Evolutionary conservation across 2,797 vertebrate species (phyloP).

Genomic region (Chiloscyllium punctatum): DNA sequence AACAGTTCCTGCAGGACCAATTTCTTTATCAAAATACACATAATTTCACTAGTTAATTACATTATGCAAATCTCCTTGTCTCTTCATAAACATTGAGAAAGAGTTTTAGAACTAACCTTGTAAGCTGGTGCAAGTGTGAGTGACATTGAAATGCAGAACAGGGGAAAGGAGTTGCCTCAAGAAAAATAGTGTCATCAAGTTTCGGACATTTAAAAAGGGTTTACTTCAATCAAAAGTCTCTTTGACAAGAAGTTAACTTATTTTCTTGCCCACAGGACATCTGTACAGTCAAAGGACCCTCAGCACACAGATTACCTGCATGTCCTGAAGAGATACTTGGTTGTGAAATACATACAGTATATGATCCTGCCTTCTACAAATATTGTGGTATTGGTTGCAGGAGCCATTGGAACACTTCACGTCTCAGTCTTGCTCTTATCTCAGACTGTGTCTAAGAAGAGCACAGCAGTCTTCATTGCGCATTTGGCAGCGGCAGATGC

Average conservation of each 20-base stretch:
- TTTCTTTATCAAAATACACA: no score
- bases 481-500: conserved; percentile 61
- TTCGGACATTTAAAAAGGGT: neutral
- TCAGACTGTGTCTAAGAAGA: conserved; percentile 62
- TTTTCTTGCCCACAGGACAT: neutral
- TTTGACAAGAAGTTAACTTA: neutral
- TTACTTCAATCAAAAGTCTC: neutral
- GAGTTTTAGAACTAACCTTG: neutral
- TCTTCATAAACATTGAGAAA: neutral
- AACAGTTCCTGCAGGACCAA: neutral
- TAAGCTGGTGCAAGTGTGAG: neutral
- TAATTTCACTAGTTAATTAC: no score
- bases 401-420: conserved; percentile 56
- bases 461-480: conserved; percentile 59
- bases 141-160: neutral
- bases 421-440: conserved; percentile 54
- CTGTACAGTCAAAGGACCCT: neutral
- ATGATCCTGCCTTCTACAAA: conserved; percentile 59
- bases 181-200: neutral
- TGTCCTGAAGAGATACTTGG: conserved; percentile 60
- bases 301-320: conserved; percentile 51
- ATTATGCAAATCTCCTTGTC: neutral
- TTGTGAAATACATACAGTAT: conserved; percentile 63
- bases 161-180: neutral
- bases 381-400: conserved; percentile 49